A percentile compares a stretch with the other conserved stretches of the same genome.
phyloP scores from a whole-genome alignment of 1,140 invertebrate genomes.

The Rhagoletis zephyria region DNA sequence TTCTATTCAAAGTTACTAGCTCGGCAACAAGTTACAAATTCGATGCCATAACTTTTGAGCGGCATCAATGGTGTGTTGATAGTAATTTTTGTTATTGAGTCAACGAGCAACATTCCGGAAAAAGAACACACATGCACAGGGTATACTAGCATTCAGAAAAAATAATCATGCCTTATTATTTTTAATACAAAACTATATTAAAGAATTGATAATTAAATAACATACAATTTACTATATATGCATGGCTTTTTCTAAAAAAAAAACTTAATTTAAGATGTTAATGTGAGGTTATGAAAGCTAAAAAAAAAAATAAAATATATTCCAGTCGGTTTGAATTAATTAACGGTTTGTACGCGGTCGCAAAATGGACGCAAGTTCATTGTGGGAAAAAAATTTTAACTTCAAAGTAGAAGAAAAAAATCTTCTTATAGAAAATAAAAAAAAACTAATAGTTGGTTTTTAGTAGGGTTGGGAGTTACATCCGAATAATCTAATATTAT shows the following conservation, averaged over 20 bases:
- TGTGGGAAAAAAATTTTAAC: too few species aligned
- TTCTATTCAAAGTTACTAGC: neutral
- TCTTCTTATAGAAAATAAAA: too few species aligned
- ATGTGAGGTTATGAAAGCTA: constrained; percentile 17
- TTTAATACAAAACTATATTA: neutral
- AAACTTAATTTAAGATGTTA: neutral
- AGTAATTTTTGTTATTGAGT: neutral
- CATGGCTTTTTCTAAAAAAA: neutral
- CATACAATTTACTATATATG: neutral
- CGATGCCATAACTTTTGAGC: neutral
- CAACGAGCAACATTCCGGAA: constrained; percentile 10
- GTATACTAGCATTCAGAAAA: neutral
- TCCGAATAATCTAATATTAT: too few species aligned
- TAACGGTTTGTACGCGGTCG: too few species aligned
- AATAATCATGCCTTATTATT: constrained; percentile 10
- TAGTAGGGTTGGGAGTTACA: too few species aligned
- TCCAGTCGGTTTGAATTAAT: neutral
- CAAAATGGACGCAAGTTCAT: too few species aligned
- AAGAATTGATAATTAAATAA: neutral
- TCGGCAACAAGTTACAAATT: neutral
- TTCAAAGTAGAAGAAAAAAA: too few species aligned
- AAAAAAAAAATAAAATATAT: constrained; percentile 8
- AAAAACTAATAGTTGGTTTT: too few species aligned
- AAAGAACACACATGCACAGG: neutral
- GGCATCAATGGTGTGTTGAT: neutral